phyloP scores from a whole-genome alignment of 2,888 invertebrate genomes.

The Branchellion lobata region DNA sequence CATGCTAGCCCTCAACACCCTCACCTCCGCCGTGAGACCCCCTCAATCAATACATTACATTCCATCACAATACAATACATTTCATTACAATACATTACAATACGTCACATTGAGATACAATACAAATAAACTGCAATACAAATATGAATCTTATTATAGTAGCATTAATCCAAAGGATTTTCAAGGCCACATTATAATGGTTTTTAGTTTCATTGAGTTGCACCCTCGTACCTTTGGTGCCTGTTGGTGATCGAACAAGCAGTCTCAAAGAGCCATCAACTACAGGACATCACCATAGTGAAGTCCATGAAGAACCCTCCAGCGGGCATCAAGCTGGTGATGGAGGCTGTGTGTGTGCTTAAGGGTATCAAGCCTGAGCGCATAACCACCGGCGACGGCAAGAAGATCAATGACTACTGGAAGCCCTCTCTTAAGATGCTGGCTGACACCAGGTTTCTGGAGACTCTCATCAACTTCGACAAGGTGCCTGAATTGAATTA shows the following conservation, averaged over 20 bases:
- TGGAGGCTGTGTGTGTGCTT: conserved; percentile 63
- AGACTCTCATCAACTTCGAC: conserved; percentile 59
- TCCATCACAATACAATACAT: too few relatives aligned
- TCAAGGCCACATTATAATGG: too few relatives aligned
- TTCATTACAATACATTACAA: too few relatives aligned
- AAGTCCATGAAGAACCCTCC: conserved; percentile 63
- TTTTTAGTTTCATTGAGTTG: too few relatives aligned
- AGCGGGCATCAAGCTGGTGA: conserved; percentile 60
- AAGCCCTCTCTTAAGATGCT: conserved; percentile 62
- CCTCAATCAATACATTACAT: too few relatives aligned
- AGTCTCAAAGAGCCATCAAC: too few relatives aligned
- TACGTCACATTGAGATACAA: too few relatives aligned
- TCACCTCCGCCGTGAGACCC: conserved; percentile 55
- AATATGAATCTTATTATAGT: too few relatives aligned
- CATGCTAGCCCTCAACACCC: conserved; percentile 61
- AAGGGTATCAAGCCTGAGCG: conserved; percentile 62
- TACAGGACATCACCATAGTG: conserved; percentile 62
- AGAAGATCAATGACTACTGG: conserved; percentile 63
- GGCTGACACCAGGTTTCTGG: conserved; percentile 63
- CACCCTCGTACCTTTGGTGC: too few relatives aligned
- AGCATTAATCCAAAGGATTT: too few relatives aligned
- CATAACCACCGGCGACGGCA: conserved; percentile 61
- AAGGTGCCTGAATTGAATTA: conserved; percentile 54
- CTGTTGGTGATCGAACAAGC: too few relatives aligned
- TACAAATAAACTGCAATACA: too few relatives aligned